Conservation (phyloP, 2,797 vertebrate genomes). For the Crax fasciolata region DNA sequence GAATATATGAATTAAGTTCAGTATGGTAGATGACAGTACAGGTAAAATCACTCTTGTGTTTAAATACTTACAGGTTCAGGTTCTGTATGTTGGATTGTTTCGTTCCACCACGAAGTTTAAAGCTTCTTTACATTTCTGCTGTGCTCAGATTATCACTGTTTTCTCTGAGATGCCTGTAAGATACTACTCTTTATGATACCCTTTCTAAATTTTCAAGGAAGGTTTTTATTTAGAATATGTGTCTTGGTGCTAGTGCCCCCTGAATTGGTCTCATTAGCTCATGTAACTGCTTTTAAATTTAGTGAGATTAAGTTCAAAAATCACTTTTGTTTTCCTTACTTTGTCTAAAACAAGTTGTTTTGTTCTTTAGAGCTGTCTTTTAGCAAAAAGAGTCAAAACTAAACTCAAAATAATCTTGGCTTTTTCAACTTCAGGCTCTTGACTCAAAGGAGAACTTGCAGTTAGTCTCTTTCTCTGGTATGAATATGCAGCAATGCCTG, state of each 20-base stretch:
- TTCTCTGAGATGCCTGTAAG: background rate
- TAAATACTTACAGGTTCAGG: background rate
- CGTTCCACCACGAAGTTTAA: background rate
- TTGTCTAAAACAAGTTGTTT: background rate
- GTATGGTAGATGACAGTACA: background rate
- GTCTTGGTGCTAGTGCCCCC: background rate
- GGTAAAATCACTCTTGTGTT: background rate
- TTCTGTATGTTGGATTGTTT: background rate
- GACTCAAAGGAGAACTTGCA: background rate
- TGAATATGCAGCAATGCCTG: background rate
- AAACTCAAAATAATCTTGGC: background rate
- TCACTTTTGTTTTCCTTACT: background rate
- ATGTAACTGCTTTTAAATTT: background rate
- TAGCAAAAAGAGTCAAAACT: background rate
- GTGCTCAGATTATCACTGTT: background rate
- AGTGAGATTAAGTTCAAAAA: background rate
- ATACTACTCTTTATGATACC: background rate
- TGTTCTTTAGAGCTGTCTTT: background rate
- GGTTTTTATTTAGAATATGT: background rate
- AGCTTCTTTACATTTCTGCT: background rate
- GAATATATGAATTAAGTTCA: background rate
- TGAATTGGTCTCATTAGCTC: background rate
- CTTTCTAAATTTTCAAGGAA: background rate
- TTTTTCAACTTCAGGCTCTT: slow-evolving; percentile 1
- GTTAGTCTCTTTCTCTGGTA: background rate